Conservation (phyloP, 2,888 invertebrate genomes). For the Lasioglossum figueresi region DNA sequence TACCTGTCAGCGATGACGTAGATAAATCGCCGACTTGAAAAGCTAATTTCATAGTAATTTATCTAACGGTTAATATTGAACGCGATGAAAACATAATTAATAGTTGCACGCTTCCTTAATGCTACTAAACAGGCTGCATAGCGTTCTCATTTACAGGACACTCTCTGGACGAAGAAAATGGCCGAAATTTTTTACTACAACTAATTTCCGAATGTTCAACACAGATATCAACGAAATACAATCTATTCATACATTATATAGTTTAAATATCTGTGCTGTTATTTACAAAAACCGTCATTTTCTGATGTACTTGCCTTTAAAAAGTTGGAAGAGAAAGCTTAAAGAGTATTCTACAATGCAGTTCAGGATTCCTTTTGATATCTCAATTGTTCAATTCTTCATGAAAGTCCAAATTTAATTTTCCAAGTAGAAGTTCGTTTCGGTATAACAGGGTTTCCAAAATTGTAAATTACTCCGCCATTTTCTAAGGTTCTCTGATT, state of each 20-base stretch:
- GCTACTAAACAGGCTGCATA: background rate
- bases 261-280: no score
- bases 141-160: background rate
- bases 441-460: no score
- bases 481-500: no score
- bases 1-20: constrained; percentile 51
- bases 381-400: no score
- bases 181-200: background rate
- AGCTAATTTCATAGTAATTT: constrained; percentile 48
- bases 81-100: constrained; percentile 28
- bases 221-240: background rate
- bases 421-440: no score
- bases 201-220: background rate
- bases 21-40: constrained; percentile 51
- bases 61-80: constrained; percentile 35
- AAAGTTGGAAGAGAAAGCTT: no score
- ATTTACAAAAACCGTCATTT: no score
- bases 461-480: no score
- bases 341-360: no score
- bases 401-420: no score
- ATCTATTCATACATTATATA: background rate
- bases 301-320: no score
- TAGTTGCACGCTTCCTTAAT: background rate
- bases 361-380: no score
- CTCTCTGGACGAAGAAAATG: background rate